Conservation (phyloP, 2,888 invertebrate species). For the Neoscelio sp. region DNA sequence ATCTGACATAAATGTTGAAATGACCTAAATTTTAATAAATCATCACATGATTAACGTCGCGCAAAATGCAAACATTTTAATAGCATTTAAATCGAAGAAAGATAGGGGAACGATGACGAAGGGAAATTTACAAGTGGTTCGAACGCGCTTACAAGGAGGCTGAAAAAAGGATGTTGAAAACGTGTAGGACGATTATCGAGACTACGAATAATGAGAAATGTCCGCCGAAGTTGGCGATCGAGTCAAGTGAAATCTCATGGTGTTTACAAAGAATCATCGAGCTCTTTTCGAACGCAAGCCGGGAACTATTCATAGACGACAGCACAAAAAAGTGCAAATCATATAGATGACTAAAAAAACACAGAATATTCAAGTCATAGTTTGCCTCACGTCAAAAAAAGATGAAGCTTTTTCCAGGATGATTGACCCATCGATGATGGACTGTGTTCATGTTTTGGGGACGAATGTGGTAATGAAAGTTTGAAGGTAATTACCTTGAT, state of each 20-base stretch:
- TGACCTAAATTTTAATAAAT: too few relatives aligned
- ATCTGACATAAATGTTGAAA: too few relatives aligned
- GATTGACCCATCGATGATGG: too few relatives aligned
- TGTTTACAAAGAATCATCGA: constrained; percentile 41
- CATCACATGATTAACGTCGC: too few relatives aligned
- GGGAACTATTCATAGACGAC: constrained; percentile 6
- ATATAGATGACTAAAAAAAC: constrained; percentile 1
- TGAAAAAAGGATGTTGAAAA: constrained; percentile 33
- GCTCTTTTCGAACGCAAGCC: constrained; percentile 4
- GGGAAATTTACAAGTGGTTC: constrained; percentile 10
- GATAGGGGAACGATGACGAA: constrained; percentile 16
- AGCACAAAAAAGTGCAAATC: constrained; percentile 26
- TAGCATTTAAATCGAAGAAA: too few relatives aligned
- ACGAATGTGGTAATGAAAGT: too few relatives aligned
- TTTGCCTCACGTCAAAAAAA: constrained; percentile 6
- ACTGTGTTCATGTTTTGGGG: too few relatives aligned
- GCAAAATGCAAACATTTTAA: too few relatives aligned
- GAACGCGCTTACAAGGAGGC: constrained; percentile 4
- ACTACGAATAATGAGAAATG: constrained; percentile 27
- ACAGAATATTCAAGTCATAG: constrained; percentile 28
- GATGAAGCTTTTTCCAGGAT: too few relatives aligned
- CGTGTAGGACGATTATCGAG: constrained; percentile 42
- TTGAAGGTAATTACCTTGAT: too few relatives aligned
- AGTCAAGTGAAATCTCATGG: constrained; percentile 39
- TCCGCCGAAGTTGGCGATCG: constrained; percentile 27